These are phyloP conservation scores for Littorina saxatilis DNA, from an alignment of 1,140 invertebrate genomes.

Conservation along the genomic window DNA sequence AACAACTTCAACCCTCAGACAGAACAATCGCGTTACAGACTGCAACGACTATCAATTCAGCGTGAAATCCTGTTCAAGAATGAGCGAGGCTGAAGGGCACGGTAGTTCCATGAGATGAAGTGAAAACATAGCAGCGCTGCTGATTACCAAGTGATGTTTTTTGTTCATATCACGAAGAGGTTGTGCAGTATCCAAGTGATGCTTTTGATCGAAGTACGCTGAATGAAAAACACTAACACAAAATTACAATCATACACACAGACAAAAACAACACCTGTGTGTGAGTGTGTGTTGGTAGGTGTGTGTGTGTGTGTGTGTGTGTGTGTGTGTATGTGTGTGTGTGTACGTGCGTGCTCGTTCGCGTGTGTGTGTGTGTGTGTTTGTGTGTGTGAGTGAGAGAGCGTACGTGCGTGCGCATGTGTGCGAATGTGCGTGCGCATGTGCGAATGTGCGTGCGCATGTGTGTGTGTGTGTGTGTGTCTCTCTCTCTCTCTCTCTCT, in stretches of 20 bases:
- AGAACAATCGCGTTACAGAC: background rate
- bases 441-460: no score
- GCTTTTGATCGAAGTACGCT: background rate
- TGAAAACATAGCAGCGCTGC: background rate
- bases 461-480: constrained; percentile 2
- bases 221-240: background rate
- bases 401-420: background rate
- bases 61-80: background rate
- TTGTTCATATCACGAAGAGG: background rate
- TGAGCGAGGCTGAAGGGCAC: background rate
- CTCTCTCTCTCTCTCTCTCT: background rate
- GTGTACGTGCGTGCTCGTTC: no score
- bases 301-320: background rate
- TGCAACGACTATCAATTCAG: background rate
- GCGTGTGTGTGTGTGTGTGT: no score
- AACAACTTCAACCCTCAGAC: background rate
- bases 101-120: background rate
- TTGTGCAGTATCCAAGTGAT: no score
- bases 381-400: no score
- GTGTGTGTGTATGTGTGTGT: background rate
- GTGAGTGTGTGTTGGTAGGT: no score
- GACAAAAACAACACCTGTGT: background rate
- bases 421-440: background rate
- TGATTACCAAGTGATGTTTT: background rate
- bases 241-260: background rate